Percentiles rank a stretch among this genome's conserved stretches.
Conservation (phyloP, 2,797 vertebrate genomes). For the Myripristis jacobus region DNA sequence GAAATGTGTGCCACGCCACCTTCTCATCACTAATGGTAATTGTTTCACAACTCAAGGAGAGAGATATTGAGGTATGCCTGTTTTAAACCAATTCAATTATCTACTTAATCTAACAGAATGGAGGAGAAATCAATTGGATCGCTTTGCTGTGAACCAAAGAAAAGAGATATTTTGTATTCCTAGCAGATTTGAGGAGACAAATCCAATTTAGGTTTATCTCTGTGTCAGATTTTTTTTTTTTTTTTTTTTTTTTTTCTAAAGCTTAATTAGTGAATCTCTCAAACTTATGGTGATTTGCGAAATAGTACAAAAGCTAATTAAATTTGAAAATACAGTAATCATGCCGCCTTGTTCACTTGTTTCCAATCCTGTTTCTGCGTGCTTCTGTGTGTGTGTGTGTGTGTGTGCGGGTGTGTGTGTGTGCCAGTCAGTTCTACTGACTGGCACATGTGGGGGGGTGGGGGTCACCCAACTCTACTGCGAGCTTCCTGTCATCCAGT, state of each 20-base stretch:
- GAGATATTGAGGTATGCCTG: conserved; percentile 64
- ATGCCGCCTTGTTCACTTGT: neutral
- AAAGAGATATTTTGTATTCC: conserved; percentile 50
- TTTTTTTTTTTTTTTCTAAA: conserved; percentile 32
- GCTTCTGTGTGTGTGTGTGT: neutral
- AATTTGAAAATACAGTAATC: conserved; percentile 19
- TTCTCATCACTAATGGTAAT: conserved; percentile 32
- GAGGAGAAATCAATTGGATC: conserved; percentile 54
- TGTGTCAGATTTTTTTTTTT: conserved; percentile 21
- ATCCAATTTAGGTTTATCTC: conserved; percentile 54
- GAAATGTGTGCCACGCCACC: neutral
- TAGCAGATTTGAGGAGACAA: conserved; percentile 43
- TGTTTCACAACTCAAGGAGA: conserved; percentile 60
- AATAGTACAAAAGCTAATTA: conserved; percentile 37
- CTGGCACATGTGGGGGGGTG: conserved; percentile 46
- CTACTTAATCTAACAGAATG: conserved; percentile 66
- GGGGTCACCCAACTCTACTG: conserved; percentile 43
- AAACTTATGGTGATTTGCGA: conserved; percentile 50
- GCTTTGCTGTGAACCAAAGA: conserved; percentile 37
- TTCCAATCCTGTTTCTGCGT: conserved; percentile 10
- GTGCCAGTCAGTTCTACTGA: conserved; percentile 48
- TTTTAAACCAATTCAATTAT: conserved; percentile 76
- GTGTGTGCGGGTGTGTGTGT: neutral
- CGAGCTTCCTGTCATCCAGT: conserved; percentile 67
- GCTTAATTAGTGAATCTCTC: conserved; percentile 40